These are phyloP conservation scores for Polia nebulosa DNA, from an alignment of 2,888 invertebrate genomes.

Conservation along the genomic window DNA sequence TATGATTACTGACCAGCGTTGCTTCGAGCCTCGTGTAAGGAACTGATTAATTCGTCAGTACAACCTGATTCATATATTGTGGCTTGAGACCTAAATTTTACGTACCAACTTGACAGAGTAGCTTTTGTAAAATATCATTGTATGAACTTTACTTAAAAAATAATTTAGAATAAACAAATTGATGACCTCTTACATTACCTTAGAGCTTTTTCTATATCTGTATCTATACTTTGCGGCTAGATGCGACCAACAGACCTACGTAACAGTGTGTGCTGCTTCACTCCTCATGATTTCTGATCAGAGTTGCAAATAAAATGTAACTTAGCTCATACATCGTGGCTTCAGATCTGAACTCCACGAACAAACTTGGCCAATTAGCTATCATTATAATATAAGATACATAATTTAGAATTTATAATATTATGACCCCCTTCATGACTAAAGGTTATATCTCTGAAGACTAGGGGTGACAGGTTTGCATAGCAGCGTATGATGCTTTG, in stretches of 20 bases:
- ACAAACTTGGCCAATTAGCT: neutral
- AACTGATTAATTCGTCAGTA: slow-evolving; percentile 48
- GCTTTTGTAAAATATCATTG: too few relatives aligned
- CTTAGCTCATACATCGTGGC: neutral
- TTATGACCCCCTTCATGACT: slow-evolving; percentile 30
- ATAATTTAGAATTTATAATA: too few relatives aligned
- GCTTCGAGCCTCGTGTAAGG: slow-evolving; percentile 44
- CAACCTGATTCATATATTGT: neutral
- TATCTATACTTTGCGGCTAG: neutral
- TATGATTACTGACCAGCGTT: slow-evolving; percentile 62
- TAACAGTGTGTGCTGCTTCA: slow-evolving; percentile 54
- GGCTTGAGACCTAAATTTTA: neutral
- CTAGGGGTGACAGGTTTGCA: slow-evolving; percentile 43
- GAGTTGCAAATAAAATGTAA: slow-evolving; percentile 43
- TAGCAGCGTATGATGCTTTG: slow-evolving; percentile 54
- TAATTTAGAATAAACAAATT: slow-evolving; percentile 27
- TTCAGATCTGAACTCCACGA: neutral
- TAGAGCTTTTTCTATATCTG: neutral
- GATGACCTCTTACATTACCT: too few relatives aligned
- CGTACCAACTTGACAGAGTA: neutral
- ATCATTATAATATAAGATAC: too few relatives aligned
- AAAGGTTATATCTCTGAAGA: slow-evolving; percentile 20
- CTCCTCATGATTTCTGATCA: slow-evolving; percentile 63
- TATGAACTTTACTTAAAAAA: too few relatives aligned
- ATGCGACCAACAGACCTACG: slow-evolving; percentile 35